Evolutionary conservation across 2,888 invertebrate species (phyloP), one percentile per base, ranked within the genome.

Genomic region (Phymatocera aterrima): DNA sequence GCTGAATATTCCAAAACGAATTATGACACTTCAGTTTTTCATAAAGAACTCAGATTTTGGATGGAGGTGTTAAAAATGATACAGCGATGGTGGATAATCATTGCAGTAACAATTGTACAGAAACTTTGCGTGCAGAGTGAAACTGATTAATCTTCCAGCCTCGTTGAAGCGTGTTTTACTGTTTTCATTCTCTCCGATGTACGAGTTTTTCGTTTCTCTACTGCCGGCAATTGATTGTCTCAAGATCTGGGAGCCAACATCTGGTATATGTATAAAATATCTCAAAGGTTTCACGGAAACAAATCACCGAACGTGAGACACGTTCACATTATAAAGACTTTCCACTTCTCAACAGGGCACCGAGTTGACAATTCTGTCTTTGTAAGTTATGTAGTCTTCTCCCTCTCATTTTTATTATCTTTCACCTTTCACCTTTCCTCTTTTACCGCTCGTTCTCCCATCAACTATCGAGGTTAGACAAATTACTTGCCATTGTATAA

Each of bases 301-400:
- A 72, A 51, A 72, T 72, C 51, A 48, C 72, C 51, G 21, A 51
- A 51, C 72, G 34, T 72, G 72, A 72, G 72, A 72, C 51, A 51
- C 72, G 72, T 68, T 68, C 28, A 43, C 68, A 68, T 68, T 46
- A 68, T 68, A 68, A 68, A 68, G 68, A 68, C 68, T 68, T 68
- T 40, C 46, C 68, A 68, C 68, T 68, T 68, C 46, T 68, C 6
- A 68, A 43, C 28, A 28, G n/a, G 68, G 46, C 68, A 24, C 18
- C 15, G 46, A 43, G 68, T 68, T 68, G 68, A 68, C 40, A 68
- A 68, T 43, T 40, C 46, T 68, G 15, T 28, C 28, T 46, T 28
- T 46, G 68, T 43, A 68, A 68, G 68, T 68, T 68, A 68, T 68
- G 68, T 46, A n/a, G 46, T 46, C 24, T 68, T 40, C 43, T 68